Conservation (phyloP, 2,797 vertebrate genomes). For the Scolopax bukidnonensis region DNA sequence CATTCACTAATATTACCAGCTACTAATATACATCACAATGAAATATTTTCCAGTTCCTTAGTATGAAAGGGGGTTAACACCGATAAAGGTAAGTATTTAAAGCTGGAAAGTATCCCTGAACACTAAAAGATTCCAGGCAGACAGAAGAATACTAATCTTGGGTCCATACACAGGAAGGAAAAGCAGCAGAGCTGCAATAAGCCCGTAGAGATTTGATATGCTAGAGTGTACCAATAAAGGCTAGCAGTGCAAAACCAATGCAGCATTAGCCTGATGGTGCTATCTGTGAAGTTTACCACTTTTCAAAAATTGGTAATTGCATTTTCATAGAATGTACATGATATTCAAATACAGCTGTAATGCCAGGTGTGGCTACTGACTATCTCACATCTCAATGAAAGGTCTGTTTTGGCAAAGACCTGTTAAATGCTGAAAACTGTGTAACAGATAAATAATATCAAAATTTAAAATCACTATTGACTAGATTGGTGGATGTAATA, state of each 20-base stretch:
- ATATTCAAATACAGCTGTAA: not conserved
- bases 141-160: not conserved
- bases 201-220: not conserved
- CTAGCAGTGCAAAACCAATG: not conserved
- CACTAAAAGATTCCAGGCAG: not conserved
- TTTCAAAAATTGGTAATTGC: not conserved
- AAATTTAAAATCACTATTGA: not conserved
- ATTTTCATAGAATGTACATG: not conserved
- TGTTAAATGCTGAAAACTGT: not conserved
- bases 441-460: accelerated
- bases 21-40: not conserved
- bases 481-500: not conserved
- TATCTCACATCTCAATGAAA: not conserved
- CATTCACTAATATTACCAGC: not conserved
- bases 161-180: not conserved
- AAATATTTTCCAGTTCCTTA: not conserved
- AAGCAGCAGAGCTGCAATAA: not conserved
- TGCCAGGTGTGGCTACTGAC: not conserved
- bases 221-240: not conserved
- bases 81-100: not conserved
- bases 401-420: not conserved
- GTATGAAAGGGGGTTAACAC: not conserved
- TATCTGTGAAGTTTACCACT: not conserved
- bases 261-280: not conserved
- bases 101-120: not conserved